Conservation (phyloP, 2,113 vertebrate species). For the Scolopax mira region DNA sequence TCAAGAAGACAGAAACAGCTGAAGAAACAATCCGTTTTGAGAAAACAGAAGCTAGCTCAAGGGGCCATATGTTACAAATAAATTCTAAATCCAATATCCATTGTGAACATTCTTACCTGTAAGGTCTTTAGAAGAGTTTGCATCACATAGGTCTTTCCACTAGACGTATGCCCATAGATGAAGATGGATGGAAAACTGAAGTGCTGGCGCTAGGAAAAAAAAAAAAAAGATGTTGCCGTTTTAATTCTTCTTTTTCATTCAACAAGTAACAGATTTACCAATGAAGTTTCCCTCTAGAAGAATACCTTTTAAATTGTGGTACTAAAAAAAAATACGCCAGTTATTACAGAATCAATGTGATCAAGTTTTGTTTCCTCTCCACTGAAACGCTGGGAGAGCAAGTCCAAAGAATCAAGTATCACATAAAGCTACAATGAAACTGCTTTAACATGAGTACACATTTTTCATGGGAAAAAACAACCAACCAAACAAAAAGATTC, state of each 20-base stretch:
- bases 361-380: background rate
- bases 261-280: background rate
- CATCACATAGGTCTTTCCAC: slow-evolving; percentile 92
- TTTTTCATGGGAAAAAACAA: background rate
- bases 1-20: background rate
- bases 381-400: background rate
- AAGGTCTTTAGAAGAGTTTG: slow-evolving; percentile 84
- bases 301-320: background rate
- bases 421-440: background rate
- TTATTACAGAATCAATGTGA: background rate
- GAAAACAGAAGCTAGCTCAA: background rate
- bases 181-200: slow-evolving; percentile 91
- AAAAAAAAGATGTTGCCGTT: background rate
- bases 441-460: background rate
- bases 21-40: background rate
- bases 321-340: background rate
- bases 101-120: slow-evolving; percentile 78
- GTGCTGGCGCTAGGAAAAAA: slow-evolving; percentile 81
- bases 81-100: background rate
- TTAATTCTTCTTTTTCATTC: background rate
- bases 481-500: background rate
- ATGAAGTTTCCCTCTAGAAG: background rate
- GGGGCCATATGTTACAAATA: background rate
- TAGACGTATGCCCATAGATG: slow-evolving; percentile 92
- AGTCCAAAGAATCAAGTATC: background rate